Base-by-base conservation (phyloP, 2,888 invertebrate genomes). In the Busseola fusca region DNA sequence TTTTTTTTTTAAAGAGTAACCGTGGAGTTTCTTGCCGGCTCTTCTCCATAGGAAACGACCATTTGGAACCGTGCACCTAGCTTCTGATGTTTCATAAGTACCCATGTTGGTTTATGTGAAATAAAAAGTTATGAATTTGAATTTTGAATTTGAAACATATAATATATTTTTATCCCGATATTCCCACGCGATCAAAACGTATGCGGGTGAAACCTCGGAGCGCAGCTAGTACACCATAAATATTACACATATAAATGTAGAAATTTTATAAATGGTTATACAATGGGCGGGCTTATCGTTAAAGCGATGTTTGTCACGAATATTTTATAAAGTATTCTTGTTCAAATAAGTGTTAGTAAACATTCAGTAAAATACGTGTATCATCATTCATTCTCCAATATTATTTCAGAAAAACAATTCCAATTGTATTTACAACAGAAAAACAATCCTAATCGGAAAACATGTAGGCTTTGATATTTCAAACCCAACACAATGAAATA, bases 401-500 rank as follows among this genome's bases (percentile, higher is more conserved):
- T 37, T 67, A 40, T 68, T 64, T 60, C 40, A 48, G 30, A 30
- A 16, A 67, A 72, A 78, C 14, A 79, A 66, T 69, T 50, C 25
- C 14, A 74, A 65, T 58, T 58, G 30, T 63, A 45, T 63, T 50
- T 54, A 58, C 50, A 69, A 56, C 30, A 58, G 16, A 50, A 71
- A 78, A 81, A 27, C 62, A 72, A 72, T 72, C 69, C 45, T 34
- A 66, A 65, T 63, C 34, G 27, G 25, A 48, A 71, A 72, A 70
- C 63, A 78, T 69, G 58, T 18, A 71, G 64, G 66, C 64, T 74
- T 76, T 60, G 63, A 80, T 66, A 70, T 67, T 80, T 72, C 30
- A 69, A 69, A 64, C 64, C 67, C 64, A 70, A 74, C 64, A 73
- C 54, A 62, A 66, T 63, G 52, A 65, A 56, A 69, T 72, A 59